Evolutionary conservation across 2,113 vertebrate species (phyloP).

Genomic region (Erythrolamprus reginae): DNA sequence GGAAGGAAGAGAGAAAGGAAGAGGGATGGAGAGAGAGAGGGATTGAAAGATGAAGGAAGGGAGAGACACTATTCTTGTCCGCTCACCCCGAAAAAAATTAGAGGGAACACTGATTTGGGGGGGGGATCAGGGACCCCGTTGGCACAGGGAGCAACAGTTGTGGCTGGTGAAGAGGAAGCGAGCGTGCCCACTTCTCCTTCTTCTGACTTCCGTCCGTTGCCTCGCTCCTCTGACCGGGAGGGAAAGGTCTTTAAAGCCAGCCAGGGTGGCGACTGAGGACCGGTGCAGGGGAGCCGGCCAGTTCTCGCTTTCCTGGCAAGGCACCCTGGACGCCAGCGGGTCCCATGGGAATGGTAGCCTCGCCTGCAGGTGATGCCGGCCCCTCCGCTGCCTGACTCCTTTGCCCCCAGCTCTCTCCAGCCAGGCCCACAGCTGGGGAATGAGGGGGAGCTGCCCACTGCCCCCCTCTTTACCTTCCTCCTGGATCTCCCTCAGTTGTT

Average conservation of each 20-base stretch:
- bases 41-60: no score
- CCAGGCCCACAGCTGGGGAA: not conserved
- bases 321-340: not conserved
- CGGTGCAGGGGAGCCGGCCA: not conserved
- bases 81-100: no score
- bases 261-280: not conserved
- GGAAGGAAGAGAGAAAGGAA: no score
- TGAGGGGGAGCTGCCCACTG: not conserved
- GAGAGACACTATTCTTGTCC: no score
- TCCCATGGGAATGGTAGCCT: not conserved
- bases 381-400: not conserved
- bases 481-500: constrained; percentile 47
- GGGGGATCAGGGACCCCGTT: not conserved
- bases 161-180: not conserved
- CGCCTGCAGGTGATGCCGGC: not conserved
- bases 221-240: not conserved
- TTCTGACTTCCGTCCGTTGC: not conserved
- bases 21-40: no score
- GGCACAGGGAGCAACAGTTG: not conserved
- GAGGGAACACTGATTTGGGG: no score
- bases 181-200: not conserved
- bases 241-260: not conserved
- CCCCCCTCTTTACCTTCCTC: constrained; percentile 59
- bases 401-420: not conserved
- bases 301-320: not conserved